Base-by-base conservation (phyloP, 2,888 invertebrate species). In the Drosophila peninsularis region DNA sequence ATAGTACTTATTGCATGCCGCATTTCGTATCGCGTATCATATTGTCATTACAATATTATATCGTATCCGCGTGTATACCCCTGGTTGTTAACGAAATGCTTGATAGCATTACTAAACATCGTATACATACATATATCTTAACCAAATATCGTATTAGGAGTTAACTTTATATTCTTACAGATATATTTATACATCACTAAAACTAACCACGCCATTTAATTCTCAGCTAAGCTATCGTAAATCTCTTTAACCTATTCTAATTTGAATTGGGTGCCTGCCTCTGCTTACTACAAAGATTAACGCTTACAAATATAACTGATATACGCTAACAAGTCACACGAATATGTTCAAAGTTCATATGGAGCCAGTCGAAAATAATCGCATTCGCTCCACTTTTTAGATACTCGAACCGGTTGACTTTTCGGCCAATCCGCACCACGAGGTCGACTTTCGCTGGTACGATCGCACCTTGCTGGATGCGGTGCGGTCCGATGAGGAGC, bases 371-470 rank as follows among this genome's bases (percentile, higher is more conserved):
- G 1, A 5, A 14, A 44, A 64, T 52, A 64, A 52, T 44, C 9
- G 5, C 3, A 2, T 14, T 32, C 24, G 41, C 30, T 44, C 10
- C 13, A 37, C 30, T 9, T 62, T 70, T 19, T 24, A 98, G 97
- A 94, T 94, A 74, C 94, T 96, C 44, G 95, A 96, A 87, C 95
- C 96, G 50, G 93, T 98, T 80, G 98, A 99, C 93, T 98, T 99
- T 93, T 98, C 98, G n/a, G 95, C 95, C 91, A 99, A 99, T 93
- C 95, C 96, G 42, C 96, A 97, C 92, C 96, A 96, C 92, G 99
- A 99, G 93, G 94, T 96, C 9, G 96, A 96, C 69, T 99, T 99
- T 93, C 96, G 95, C 90, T 99, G 99, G 94, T 99, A 97, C 93
- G 99, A 99, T 93, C 93, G 94, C 64, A 94, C 95, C 47, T 93